Evolutionary conservation across 1,140 invertebrate species (phyloP).

Genomic region (Dufourea novaeangliae): DNA sequence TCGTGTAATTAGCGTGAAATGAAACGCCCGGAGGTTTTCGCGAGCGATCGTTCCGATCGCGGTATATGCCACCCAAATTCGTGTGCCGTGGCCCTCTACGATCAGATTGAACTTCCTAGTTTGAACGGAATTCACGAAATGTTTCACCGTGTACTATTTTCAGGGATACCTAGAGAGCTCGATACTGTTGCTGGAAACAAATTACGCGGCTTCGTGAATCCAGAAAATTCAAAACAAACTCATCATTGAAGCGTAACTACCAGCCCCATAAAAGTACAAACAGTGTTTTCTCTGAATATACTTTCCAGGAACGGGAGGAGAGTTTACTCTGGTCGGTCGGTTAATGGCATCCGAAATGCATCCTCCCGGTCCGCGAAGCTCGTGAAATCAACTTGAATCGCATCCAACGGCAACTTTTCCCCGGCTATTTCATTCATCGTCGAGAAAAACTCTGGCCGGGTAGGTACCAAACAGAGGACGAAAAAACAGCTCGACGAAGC

Average conservation of each 20-base stretch:
- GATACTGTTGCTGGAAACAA: no score
- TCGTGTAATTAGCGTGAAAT: conserved; percentile 34
- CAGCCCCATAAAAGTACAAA: background rate
- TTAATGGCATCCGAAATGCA: background rate
- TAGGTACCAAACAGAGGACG: no score
- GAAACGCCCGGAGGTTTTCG: conserved; percentile 19
- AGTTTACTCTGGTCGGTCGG: background rate
- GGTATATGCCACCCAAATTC: background rate
- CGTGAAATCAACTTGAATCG: no score
- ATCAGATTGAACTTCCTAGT: background rate
- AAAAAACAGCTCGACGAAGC: background rate
- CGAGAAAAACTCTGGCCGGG: no score
- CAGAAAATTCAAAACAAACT: background rate
- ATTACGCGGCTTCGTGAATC: background rate
- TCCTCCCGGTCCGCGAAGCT: no score
- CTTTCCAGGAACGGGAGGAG: no score
- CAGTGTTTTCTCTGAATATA: background rate
- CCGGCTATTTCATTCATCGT: no score
- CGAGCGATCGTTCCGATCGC: background rate
- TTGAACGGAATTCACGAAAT: background rate
- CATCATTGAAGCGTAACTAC: background rate
- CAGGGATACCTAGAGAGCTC: background rate
- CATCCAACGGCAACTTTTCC: background rate
- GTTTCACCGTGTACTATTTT: no score
- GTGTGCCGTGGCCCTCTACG: background rate